Percentiles rank a stretch among this genome's conserved stretches.
Evolutionary conservation across 2,888 invertebrate species (phyloP).

Genomic region (Thumatha senex): DNA sequence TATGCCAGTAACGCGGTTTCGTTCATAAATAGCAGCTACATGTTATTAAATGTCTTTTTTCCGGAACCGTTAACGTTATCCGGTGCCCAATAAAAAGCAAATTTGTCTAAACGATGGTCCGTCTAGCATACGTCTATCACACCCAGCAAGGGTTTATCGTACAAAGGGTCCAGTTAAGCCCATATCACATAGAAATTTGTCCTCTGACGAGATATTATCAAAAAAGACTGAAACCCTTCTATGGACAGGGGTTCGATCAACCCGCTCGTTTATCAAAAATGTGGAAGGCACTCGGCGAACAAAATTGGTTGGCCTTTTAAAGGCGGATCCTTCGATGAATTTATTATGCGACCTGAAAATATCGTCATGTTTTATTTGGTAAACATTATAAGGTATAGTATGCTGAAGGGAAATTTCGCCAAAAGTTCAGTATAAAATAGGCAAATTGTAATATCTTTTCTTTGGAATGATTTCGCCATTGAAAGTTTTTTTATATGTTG

Average conservation of each 20-base stretch:
- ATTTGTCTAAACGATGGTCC: constrained; percentile 11
- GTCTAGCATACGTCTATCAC: constrained; percentile 28
- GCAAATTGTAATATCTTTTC: too few species aligned
- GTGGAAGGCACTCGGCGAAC: constrained; percentile 46
- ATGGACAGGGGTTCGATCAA: constrained; percentile 63
- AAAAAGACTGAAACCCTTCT: constrained; percentile 53
- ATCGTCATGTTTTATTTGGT: constrained; percentile 25
- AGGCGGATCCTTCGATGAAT: constrained; percentile 47
- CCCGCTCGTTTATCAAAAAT: constrained; percentile 73
- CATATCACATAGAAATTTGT: constrained; percentile 74
- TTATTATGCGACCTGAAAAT: constrained; percentile 45
- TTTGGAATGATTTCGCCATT: too few species aligned
- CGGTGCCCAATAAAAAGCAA: constrained; percentile 2
- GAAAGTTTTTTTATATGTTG: too few species aligned
- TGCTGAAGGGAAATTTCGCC: neutral
- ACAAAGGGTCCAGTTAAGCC: constrained; percentile 45
- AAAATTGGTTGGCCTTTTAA: constrained; percentile 53
- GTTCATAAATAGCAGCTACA: too few species aligned
- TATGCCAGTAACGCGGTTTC: neutral
- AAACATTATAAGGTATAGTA: constrained; percentile 7
- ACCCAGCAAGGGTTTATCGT: constrained; percentile 47
- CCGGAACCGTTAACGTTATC: constrained; percentile 1
- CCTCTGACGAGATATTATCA: constrained; percentile 75
- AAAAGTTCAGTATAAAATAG: neutral
- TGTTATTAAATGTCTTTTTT: neutral